Evolutionary conservation across 92 coral and sea anemone species (phyloP).

Genomic region (Heliopora coerulea): DNA sequence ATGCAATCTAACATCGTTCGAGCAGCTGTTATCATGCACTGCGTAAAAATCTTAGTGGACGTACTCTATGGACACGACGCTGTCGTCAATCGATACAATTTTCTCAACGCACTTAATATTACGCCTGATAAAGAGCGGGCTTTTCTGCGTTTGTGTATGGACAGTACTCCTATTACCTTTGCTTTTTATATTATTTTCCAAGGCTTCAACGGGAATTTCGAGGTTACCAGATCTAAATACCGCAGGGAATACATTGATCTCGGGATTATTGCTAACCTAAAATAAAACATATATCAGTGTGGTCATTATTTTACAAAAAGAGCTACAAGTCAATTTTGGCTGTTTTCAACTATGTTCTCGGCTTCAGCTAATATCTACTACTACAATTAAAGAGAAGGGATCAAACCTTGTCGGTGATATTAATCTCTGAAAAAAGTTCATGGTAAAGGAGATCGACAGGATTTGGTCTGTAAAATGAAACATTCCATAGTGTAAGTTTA

Average conservation of each 20-base stretch:
- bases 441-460: constrained; percentile 74
- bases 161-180: neutral
- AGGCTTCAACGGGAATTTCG: constrained; percentile 67
- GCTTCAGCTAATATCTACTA: no score
- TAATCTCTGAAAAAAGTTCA: constrained; percentile 62
- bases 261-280: constrained; percentile 55
- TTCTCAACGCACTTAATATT: no score
- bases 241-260: constrained; percentile 74
- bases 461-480: constrained; percentile 57
- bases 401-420: constrained; percentile 58
- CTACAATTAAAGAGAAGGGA: neutral
- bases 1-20: no score
- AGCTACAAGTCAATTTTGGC: neutral
- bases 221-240: constrained; percentile 65
- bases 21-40: no score
- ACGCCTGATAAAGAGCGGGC: no score
- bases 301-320: neutral
- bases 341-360: no score
- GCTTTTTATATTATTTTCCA: constrained; percentile 52
- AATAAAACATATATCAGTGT: neutral
- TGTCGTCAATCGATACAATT: no score
- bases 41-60: no score
- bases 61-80: no score
- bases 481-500: no score
- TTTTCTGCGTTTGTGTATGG: no score